These are phyloP conservation scores for Perca fluviatilis DNA, from an alignment of 2,113 vertebrate species.

Conservation along the genomic window DNA sequence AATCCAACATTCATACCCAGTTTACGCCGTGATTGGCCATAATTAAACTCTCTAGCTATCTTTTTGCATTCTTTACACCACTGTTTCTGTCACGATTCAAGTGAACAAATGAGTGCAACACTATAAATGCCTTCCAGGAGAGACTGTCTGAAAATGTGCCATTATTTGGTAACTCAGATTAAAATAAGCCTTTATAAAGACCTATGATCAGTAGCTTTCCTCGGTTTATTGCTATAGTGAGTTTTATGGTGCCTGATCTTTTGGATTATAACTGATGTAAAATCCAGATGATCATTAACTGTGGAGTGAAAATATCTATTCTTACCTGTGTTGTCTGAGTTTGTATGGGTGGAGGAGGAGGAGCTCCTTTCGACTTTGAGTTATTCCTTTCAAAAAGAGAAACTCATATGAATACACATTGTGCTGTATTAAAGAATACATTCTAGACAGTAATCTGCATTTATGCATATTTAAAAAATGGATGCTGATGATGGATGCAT, in stretches of 20 bases:
- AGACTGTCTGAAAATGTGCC: background rate
- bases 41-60: background rate
- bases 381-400: conserved; percentile 87
- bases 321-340: conserved; percentile 76
- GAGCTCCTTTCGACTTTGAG: conserved; percentile 92
- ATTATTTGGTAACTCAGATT: background rate
- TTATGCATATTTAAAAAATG: background rate
- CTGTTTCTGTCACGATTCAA: background rate
- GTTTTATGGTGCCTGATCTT: background rate
- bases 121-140: background rate
- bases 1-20: background rate
- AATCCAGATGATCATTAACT: background rate
- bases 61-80: background rate
- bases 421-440: background rate
- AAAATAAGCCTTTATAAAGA: background rate
- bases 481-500: background rate
- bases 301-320: conserved; percentile 12
- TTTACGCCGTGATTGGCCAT: background rate
- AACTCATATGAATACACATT: background rate
- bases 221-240: background rate
- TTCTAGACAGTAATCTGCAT: background rate
- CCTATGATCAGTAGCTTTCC: conserved; percentile 2
- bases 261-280: background rate
- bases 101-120: background rate
- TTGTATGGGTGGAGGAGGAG: conserved; percentile 79